Conservation (phyloP, 2,888 invertebrate species). For the Pelosia muscerda region DNA sequence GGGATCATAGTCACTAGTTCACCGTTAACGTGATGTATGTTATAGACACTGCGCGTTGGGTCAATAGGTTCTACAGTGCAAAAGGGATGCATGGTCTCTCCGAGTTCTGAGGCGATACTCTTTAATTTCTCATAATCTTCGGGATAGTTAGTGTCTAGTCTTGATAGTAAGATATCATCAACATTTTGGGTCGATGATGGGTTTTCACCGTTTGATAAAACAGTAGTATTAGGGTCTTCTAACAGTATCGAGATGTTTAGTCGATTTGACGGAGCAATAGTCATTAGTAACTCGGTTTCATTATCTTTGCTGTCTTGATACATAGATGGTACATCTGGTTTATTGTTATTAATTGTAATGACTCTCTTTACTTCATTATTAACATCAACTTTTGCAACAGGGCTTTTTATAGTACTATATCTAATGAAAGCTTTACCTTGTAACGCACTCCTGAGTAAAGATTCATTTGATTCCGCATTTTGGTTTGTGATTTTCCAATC, state of each 20-base stretch:
- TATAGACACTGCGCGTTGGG: slow-evolving; percentile 84
- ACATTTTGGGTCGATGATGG: slow-evolving; percentile 87
- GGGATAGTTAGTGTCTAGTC: slow-evolving; percentile 89
- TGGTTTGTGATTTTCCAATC: slow-evolving; percentile 94
- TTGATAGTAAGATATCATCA: slow-evolving; percentile 90
- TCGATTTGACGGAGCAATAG: slow-evolving; percentile 74
- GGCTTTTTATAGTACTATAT: slow-evolving; percentile 86
- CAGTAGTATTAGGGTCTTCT: slow-evolving; percentile 78
- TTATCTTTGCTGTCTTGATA: slow-evolving; percentile 77
- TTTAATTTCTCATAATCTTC: slow-evolving; percentile 95
- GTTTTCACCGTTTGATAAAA: slow-evolving; percentile 82
- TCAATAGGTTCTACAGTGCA: slow-evolving; percentile 87
- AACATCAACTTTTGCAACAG: slow-evolving; percentile 75
- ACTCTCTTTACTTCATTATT: slow-evolving; percentile 76
- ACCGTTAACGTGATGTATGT: slow-evolving; percentile 83
- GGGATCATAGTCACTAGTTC: slow-evolving; percentile 83
- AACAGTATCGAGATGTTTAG: slow-evolving; percentile 83
- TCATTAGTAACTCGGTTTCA: slow-evolving; percentile 76
- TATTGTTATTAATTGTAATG: slow-evolving; percentile 81
- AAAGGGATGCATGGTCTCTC: slow-evolving; percentile 91
- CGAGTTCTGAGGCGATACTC: slow-evolving; percentile 93
- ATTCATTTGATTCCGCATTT: slow-evolving; percentile 90
- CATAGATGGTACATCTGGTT: slow-evolving; percentile 86
- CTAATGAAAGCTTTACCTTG: slow-evolving; percentile 91
- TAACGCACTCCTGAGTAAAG: slow-evolving; percentile 92